These are phyloP conservation scores for Quadroppia sp. DNA, from an alignment of 2,888 invertebrate species.

Conservation along the genomic window DNA sequence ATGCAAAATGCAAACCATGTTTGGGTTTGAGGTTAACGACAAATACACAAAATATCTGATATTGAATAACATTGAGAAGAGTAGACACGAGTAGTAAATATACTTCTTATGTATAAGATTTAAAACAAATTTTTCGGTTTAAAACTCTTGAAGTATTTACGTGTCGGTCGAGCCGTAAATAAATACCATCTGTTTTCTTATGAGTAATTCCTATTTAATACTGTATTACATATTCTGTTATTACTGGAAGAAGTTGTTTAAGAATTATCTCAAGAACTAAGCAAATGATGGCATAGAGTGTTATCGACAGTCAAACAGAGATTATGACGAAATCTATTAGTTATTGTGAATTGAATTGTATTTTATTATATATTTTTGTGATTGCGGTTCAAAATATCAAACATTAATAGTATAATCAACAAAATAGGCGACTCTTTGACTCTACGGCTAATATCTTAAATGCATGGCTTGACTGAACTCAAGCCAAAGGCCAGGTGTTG, in stretches of 20 bases:
- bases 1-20: no score
- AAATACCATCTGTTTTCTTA: constrained; percentile 27
- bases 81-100: neutral
- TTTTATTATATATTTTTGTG: constrained; percentile 9
- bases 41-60: neutral
- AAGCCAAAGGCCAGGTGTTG: constrained; percentile 35
- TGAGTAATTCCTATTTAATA: constrained; percentile 3
- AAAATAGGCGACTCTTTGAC: constrained; percentile 28
- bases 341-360: neutral
- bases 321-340: neutral
- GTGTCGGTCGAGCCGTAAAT: constrained; percentile 3
- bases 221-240: constrained; percentile 7
- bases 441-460: constrained; percentile 30
- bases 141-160: neutral
- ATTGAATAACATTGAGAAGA: neutral
- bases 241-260: constrained; percentile 15
- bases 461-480: neutral
- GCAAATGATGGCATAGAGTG: constrained; percentile 16
- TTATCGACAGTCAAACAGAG: neutral
- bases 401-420: constrained; percentile 19
- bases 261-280: constrained; percentile 30
- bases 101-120: neutral
- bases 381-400: constrained; percentile 29
- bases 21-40: neutral
- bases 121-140: constrained; percentile 4